A percentile compares a stretch with the other conserved stretches of the same genome.
phyloP scores from a whole-genome alignment of 2,113 vertebrate genomes.

The Pangasianodon gigas region DNA sequence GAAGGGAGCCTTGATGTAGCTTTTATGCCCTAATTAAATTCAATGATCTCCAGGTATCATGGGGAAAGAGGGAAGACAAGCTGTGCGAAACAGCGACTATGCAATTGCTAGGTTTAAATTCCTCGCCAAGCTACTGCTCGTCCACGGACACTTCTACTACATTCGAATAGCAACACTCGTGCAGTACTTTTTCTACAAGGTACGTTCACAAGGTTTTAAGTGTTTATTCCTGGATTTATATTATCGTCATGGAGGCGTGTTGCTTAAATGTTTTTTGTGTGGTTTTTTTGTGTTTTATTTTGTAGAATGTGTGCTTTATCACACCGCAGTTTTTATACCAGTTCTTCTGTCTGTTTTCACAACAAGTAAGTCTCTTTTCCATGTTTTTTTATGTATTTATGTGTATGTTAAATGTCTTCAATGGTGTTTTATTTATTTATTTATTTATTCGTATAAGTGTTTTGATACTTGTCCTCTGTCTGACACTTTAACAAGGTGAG shows the following conservation, averaged over 20 bases:
- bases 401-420: background rate
- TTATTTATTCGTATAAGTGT: too few species aligned
- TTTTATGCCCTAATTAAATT: conserved; percentile 10
- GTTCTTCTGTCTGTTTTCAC: conserved; percentile 99
- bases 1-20: background rate
- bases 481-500: background rate
- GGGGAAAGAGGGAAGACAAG: conserved; percentile 98
- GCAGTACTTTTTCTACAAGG: conserved; percentile 99
- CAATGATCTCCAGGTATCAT: conserved; percentile 84
- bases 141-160: conserved; percentile 99
- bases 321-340: conserved; percentile 99
- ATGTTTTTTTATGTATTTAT: conserved; percentile 23
- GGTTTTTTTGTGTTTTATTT: conserved; percentile 64
- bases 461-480: conserved; percentile 2
- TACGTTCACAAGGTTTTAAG: conserved; percentile 59
- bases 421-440: background rate
- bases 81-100: conserved; percentile 99
- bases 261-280: conserved; percentile 7
- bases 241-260: background rate
- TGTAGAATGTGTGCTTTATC: conserved; percentile 99
- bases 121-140: conserved; percentile 94
- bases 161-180: conserved; percentile 98
- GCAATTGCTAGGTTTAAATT: conserved; percentile 98
- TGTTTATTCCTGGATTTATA: conserved; percentile 1
- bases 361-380: conserved; percentile 89